phyloP scores from a whole-genome alignment of 2,113 vertebrate species.

The Malaclemys terrapin region DNA sequence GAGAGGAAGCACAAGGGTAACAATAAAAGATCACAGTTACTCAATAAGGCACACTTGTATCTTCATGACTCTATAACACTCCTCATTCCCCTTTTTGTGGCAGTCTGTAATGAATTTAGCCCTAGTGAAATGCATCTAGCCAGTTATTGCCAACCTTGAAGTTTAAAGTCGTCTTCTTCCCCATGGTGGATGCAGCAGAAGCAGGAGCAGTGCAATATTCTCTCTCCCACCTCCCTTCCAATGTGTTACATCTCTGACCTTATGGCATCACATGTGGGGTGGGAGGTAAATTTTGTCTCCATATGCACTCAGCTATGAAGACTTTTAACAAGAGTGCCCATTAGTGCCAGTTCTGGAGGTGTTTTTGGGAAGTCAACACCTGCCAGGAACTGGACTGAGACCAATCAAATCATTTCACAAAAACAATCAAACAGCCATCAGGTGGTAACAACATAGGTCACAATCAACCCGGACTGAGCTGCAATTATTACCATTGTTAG shows the following conservation, averaged over 20 bases:
- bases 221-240: neutral
- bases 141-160: neutral
- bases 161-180: neutral
- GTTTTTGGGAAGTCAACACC: neutral
- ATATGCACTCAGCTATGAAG: neutral
- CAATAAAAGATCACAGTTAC: neutral
- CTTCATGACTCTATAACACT: neutral
- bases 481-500: neutral
- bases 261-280: neutral
- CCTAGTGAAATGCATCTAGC: neutral
- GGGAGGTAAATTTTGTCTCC: neutral
- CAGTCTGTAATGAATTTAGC: neutral
- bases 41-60: neutral
- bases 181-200: neutral
- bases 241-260: neutral
- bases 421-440: neutral
- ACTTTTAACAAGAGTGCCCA: neutral
- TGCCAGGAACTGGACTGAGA: fast-evolving
- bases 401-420: neutral
- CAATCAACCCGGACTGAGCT: neutral
- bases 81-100: fast-evolving
- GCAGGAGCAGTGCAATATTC: neutral
- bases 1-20: neutral
- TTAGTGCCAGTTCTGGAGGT: neutral
- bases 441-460: neutral